Evolutionary conservation across 2,888 invertebrate species (phyloP), one percentile per base, ranked within the genome.

Genomic region (Chrysolina oricalcia): DNA sequence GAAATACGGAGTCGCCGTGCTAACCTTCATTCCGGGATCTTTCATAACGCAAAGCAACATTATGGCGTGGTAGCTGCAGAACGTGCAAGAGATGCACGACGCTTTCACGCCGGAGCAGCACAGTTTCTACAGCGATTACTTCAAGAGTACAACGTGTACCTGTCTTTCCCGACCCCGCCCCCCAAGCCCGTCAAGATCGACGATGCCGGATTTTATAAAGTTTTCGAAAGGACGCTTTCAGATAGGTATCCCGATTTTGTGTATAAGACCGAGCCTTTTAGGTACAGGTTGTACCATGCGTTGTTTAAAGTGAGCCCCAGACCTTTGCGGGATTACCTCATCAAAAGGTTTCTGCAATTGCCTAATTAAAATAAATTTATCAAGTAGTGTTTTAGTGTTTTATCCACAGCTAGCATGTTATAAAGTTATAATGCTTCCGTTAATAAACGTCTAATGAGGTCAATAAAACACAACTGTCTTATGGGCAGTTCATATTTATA

Each of bases 1-100:
- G 23, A 92, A 93, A 82, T 93, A 93, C 83, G 94, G 93, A n/a
- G 89, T 97, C 66, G 89, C 91, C 68, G 95, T 95, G 50, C 89
- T 95, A 0, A 91, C 92, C 76, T 94, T 97, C 83, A 91, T 96
- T 77, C 97, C 97, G 69, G 96, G 95, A 59, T 95, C 95, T 2
- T 95, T 96, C 83, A 89, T 93, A 0, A 86, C 87, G 1, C 90
- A 92, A 63, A 95, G 94, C 83, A 93, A 93, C 83, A 92, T 97
- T 75, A 89, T 95, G 82, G 88, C 92, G 0, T 89, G 89, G 6
- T 95, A 96, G 87, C 86, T 88, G 27, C 86, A 89, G 35, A 89
- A 93, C 70, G 93, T 92, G 10, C 88, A 91, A 23, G 89, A 90
- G 81, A 96, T 96, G 95, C 88, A 91, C 71, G 87, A 90, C 3